phyloP scores from a whole-genome alignment of 2,888 invertebrate genomes.

The Agrypnus murinus region DNA sequence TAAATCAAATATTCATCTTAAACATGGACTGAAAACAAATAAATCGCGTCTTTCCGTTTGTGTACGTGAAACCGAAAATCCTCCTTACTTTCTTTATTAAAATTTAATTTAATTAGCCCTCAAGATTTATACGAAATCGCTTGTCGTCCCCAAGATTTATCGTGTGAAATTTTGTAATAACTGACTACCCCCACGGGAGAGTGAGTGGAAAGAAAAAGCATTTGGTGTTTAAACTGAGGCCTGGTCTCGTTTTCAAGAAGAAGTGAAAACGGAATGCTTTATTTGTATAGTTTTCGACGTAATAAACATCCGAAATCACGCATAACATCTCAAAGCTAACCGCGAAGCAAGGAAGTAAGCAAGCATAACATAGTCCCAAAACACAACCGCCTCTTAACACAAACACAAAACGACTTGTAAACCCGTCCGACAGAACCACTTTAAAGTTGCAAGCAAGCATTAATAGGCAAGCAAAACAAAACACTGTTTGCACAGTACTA shows the following conservation, averaged over 20 bases:
- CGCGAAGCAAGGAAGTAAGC: constrained; percentile 34
- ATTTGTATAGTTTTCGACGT: constrained; percentile 30
- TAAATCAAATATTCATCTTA: constrained; percentile 60
- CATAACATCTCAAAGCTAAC: constrained; percentile 29
- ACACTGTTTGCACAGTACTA: constrained; percentile 51
- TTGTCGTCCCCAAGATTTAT: no score
- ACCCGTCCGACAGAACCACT: constrained; percentile 48
- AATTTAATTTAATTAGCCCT: constrained; percentile 20
- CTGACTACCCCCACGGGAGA: neutral
- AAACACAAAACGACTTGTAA: constrained; percentile 50
- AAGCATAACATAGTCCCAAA: constrained; percentile 40
- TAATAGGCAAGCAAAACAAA: constrained; percentile 55
- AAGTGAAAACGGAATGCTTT: constrained; percentile 7
- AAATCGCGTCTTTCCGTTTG: constrained; percentile 2
- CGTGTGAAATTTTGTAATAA: no score
- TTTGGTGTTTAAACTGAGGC: constrained; percentile 1
- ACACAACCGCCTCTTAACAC: constrained; percentile 45
- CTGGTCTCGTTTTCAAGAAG: neutral
- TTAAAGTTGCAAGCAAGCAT: constrained; percentile 53
- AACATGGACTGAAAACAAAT: constrained; percentile 40
- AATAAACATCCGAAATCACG: constrained; percentile 27
- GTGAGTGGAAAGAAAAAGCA: neutral
- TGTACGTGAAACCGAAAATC: neutral
- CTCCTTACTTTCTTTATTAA: constrained; percentile 15
- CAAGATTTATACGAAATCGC: neutral